Percentiles rank a stretch among this genome's conserved stretches.
Conservation (phyloP, 2,797 vertebrate species). For the Tinamus major region DNA sequence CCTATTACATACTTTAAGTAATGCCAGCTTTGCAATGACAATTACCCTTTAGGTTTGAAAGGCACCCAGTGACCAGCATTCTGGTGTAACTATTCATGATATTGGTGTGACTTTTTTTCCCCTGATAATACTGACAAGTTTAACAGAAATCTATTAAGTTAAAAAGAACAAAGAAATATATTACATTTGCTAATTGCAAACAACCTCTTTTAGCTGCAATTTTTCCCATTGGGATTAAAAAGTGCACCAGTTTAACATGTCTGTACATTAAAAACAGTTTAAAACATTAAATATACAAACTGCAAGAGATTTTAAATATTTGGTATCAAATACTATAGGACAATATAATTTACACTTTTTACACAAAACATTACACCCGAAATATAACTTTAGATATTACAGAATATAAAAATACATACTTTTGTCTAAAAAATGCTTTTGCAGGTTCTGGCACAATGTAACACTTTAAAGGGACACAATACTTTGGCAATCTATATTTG, state of each 20-base stretch:
- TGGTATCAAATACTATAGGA: constrained; percentile 83
- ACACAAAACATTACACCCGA: constrained; percentile 84
- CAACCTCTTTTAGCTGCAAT: constrained; percentile 77
- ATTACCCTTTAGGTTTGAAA: constrained; percentile 71
- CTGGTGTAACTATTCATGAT: constrained; percentile 55
- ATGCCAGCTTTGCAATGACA: constrained; percentile 55
- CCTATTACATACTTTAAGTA: constrained; percentile 11
- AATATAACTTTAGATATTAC: constrained; percentile 84
- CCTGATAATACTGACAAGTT: constrained; percentile 66
- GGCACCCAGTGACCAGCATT: constrained; percentile 75
- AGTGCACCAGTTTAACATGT: constrained; percentile 84
- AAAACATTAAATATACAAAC: constrained; percentile 84
- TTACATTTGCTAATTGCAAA: constrained; percentile 80
- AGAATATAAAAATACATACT: constrained; percentile 84
- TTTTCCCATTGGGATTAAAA: constrained; percentile 81
- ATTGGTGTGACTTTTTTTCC: constrained; percentile 31
- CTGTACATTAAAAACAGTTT: constrained; percentile 81
- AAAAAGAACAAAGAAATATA: constrained; percentile 79
- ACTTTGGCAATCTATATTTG: constrained; percentile 32
- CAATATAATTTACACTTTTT: constrained; percentile 85
- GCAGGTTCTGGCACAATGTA: constrained; percentile 72
- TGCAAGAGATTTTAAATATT: constrained; percentile 83
- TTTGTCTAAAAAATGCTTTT: constrained; percentile 77
- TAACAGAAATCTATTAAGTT: constrained; percentile 79
- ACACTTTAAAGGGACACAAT: constrained; percentile 72